A percentile compares a stretch with the other conserved stretches of the same genome.
These are phyloP conservation scores for Neoitamus cyanurus DNA, from an alignment of 2,888 invertebrate genomes.

Conservation along the genomic window DNA sequence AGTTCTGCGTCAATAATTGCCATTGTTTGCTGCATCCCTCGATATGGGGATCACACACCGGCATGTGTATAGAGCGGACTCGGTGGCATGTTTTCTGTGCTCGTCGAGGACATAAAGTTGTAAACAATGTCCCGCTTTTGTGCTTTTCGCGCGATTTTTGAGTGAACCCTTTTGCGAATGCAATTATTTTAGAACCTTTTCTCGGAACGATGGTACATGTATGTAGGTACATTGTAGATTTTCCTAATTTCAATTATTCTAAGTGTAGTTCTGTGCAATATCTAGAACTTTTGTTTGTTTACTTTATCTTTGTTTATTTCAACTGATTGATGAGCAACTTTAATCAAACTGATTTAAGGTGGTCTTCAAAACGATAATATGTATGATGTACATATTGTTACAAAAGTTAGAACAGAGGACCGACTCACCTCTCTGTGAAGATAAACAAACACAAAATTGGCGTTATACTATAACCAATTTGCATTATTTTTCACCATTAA, in stretches of 20 bases:
- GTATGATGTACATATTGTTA: too few species aligned
- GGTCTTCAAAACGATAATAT: too few species aligned
- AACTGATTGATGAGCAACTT: too few species aligned
- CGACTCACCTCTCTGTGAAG: too few species aligned
- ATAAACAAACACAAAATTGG: too few species aligned
- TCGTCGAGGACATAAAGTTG: not conserved
- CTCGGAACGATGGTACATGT: not conserved
- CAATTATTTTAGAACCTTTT: not conserved
- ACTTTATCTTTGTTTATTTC: not conserved
- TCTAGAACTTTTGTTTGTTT: too few species aligned
- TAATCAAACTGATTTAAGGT: too few species aligned
- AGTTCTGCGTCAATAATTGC: slow-evolving; percentile 38
- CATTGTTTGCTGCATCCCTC: slow-evolving; percentile 29
- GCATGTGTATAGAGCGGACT: not conserved
- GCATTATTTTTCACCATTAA: too few species aligned
- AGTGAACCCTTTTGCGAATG: not conserved
- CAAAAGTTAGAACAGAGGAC: too few species aligned
- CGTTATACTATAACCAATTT: too few species aligned
- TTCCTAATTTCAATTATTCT: not conserved
- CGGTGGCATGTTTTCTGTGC: not conserved
- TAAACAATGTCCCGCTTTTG: not conserved
- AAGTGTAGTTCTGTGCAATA: not conserved
- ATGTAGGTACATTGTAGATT: not conserved
- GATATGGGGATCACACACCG: not conserved
- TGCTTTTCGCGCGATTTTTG: not conserved